Base-by-base conservation (phyloP, 2,888 invertebrate species). In the Apeira syringaria region DNA sequence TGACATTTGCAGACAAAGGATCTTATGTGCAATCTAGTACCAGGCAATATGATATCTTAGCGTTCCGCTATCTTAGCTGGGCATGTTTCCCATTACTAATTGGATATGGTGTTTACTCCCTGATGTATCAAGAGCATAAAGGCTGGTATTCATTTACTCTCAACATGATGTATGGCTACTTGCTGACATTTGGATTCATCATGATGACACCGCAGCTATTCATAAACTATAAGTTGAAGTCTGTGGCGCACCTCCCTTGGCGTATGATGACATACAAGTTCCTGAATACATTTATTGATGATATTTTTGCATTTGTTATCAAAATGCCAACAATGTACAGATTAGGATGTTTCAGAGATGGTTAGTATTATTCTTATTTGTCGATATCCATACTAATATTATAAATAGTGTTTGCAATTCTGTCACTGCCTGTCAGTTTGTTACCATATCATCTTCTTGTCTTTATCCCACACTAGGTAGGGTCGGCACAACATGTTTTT, bases 121-220 rank as follows among this genome's bases (percentile, higher is more conserved):
- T 99, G 27, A 83, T 99, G 41, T 99, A 99, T 82, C 93, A 96
- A 57, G 99, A 99, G 78, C 99, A 99, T 83, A 98, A 97, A 78
- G 98, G 99, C 59, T 99, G 99, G 99, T 99, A 99, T 80, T 99
- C 99, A 6, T 99, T 98, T 91, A 92, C 98, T 22, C 92, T 99
- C 17, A 96, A 95, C 73, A 97, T 99, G 96, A 92, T 99, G 48
- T 99, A 99, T 83, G 99, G 99, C 38, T 99, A 98, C 83, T 91
- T 99, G 43, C 91, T 99, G 45, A 99, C 99, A 1, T 99, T 99
- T 80, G 98, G 99, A 48, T 99, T 99, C 79, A 99, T 99, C 43
- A 98, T 99, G 97, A 99, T 99, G 99, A 99, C 99, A n/a, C 99
- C 99, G 3, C 99, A 99, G 83, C 89, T 99, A 50, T 99, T 99